Evolutionary conservation across 53 echinoderm and acorn worm genomes (phyloP), one percentile per base, ranked within the genome.

Genomic region (Holothuria leucospilota): DNA sequence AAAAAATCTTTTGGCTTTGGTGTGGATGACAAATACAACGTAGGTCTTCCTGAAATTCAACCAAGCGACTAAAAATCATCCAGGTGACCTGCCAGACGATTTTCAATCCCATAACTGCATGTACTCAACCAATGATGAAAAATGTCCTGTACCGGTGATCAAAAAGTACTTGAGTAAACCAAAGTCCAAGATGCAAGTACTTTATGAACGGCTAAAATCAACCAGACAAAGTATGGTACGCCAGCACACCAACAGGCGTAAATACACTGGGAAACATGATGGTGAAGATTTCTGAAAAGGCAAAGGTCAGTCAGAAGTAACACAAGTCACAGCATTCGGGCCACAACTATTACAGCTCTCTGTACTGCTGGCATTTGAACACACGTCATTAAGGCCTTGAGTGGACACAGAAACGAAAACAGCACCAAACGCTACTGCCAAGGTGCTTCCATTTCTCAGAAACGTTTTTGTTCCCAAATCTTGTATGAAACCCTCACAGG

Each of bases 111-210:
- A n/a, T 2, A 77, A 20, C 2, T 23, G 77, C 24, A 77, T 77
- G 77, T 77, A 56, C 14, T 12, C 52, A n/a, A 77, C 77, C 10
- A 29, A 25, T n/a, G 77, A 77, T 23, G 77, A 51, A 51, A 77
- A 66, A 21, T 90, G 91, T 38, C 87, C 91, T 14, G 87, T 90
- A 5, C 58, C 59, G 41, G 82, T 64, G 20, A 40, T 90, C 25
- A 86, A 82, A 29, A 60, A 81, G 64, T 81, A 86, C 70, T 49
- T 86, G 28, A 39, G 75, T 59, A 90, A 90, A 34, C 59, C 86
- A 23, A 86, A 86, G n/a, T 66, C 68, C 68, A 21, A 69, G 49
- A 10, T 59, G 69, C 29, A 59, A 46, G 10, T 41, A 5, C 39
- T 69, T 90, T 61, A 68, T 25, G 82, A 90, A 59, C 81, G 86